A percentile compares a stretch with the other conserved stretches of the same genome.
phyloP scores from a whole-genome alignment of 2,113 vertebrate species.

The Dromaius novaehollandiae region DNA sequence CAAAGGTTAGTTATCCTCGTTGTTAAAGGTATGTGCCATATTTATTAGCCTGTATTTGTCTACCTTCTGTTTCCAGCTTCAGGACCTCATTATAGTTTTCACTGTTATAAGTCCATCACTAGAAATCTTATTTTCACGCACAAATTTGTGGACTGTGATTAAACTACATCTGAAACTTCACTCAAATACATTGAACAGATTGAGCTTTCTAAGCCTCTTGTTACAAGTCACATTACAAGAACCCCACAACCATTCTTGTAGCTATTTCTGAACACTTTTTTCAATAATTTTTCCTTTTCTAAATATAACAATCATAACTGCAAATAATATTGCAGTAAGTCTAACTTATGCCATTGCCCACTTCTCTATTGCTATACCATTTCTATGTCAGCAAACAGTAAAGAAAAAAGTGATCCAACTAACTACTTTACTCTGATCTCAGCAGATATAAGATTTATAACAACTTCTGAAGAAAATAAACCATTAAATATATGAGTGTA shows the following conservation, averaged over 20 bases:
- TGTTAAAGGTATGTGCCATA: background rate
- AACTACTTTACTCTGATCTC: background rate
- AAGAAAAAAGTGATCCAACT: background rate
- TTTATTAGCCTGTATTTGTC: background rate
- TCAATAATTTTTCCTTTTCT: background rate
- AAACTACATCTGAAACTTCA: conserved; percentile 29
- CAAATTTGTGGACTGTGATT: background rate
- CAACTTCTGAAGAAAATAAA: conserved; percentile 4
- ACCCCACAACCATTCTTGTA: background rate
- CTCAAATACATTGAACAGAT: background rate
- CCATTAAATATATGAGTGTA: background rate
- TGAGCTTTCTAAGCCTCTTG: background rate
- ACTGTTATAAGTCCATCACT: background rate
- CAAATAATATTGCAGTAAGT: background rate
- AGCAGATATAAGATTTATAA: background rate
- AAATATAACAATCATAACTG: background rate
- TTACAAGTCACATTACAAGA: background rate
- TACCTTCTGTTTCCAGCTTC: background rate
- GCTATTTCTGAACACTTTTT: conserved; percentile 5
- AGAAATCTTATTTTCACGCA: conserved; percentile 19
- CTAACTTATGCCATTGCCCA: background rate
- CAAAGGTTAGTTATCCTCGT: background rate
- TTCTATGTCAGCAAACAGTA: background rate
- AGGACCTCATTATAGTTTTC: background rate
- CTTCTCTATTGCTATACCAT: background rate